Evolutionary conservation across 2,888 invertebrate genomes (phyloP).

Genomic region (Meghimatium bilineatum): DNA sequence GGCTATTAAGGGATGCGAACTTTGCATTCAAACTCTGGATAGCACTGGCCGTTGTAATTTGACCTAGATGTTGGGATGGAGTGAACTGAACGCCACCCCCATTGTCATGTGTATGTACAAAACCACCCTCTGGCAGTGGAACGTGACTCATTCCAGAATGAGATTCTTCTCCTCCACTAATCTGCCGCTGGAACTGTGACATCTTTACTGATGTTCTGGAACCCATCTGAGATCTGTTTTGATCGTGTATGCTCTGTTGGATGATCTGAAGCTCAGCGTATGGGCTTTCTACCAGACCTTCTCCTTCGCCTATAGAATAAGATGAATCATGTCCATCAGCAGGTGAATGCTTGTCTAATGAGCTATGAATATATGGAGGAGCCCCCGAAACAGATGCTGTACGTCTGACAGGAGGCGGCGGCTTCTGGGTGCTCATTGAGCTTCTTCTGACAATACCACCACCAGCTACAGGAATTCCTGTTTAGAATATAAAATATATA

Average conservation of each 20-base stretch:
- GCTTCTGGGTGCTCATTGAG: conserved; percentile 65
- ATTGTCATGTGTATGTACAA: not conserved
- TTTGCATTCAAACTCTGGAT: conserved; percentile 63
- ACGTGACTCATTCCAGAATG: not conserved
- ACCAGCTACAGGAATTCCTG: conserved; percentile 67
- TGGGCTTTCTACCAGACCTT: conserved; percentile 50
- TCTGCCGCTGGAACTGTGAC: conserved; percentile 55
- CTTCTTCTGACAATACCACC: conserved; percentile 60
- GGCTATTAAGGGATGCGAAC: conserved; percentile 62
- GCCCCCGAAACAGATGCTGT: conserved; percentile 69
- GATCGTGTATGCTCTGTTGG: conserved; percentile 64
- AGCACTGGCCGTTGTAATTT: conserved; percentile 32
- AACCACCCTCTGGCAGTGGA: not conserved
- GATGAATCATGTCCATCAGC: conserved; percentile 32
- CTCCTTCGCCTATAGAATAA: conserved; percentile 36
- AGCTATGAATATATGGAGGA: conserved; percentile 61
- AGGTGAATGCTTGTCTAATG: conserved; percentile 59
- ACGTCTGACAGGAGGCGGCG: conserved; percentile 73
- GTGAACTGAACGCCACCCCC: not conserved
- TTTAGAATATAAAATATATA: not conserved
- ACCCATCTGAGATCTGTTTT: conserved; percentile 1
- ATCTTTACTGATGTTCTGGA: conserved; percentile 29
- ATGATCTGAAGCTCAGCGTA: conserved; percentile 69
- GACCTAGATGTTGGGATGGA: not conserved
- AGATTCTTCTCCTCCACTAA: conserved; percentile 29